Evolutionary conservation across 2,113 vertebrate species (phyloP).

Genomic region (Macroglossus sobrinus): DNA sequence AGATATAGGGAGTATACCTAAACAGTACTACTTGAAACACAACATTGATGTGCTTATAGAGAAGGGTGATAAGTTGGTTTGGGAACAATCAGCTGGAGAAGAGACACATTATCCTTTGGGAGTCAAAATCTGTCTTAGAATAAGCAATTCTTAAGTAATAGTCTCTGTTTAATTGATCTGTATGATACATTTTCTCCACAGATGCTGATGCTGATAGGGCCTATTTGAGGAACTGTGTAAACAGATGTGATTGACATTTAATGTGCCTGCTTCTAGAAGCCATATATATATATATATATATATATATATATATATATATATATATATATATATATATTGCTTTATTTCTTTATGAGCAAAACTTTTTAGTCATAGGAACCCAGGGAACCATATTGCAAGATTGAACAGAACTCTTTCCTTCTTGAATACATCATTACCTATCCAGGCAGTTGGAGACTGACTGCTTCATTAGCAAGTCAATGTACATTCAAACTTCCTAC

Average conservation of each 20-base stretch:
- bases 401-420: not conserved
- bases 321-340: not conserved
- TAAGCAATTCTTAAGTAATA: not conserved
- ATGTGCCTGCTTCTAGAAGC: not conserved
- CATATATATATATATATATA: too few species aligned
- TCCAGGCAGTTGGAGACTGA: conserved; percentile 39
- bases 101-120: not conserved
- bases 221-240: conserved; percentile 2
- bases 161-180: not conserved
- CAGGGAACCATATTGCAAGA: not conserved
- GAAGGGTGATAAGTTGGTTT: not conserved
- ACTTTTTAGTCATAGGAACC: not conserved
- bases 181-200: not conserved
- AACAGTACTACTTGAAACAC: not conserved
- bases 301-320: not conserved
- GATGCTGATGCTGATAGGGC: not conserved
- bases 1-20: not conserved
- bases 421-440: conserved; percentile 27
- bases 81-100: not conserved
- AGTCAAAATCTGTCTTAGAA: conserved; percentile 3
- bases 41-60: not conserved
- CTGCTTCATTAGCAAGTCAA: conserved; percentile 62
- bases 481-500: conserved; percentile 32
- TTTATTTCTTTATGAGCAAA: not conserved
- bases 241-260: not conserved